phyloP scores from a whole-genome alignment of 1,140 invertebrate species.

The Drosophila oshimai region DNA sequence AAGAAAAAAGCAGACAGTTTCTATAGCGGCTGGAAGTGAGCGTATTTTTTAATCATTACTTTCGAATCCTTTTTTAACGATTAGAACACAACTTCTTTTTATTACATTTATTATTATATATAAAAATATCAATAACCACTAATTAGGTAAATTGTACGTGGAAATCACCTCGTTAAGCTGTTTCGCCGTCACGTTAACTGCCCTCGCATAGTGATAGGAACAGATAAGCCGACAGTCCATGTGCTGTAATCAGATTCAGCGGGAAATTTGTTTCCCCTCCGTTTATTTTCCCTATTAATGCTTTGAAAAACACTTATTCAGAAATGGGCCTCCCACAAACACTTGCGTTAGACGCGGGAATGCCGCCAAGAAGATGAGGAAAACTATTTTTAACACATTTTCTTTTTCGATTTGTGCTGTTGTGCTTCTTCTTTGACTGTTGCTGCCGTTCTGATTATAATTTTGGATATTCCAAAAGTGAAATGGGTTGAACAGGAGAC shows the following conservation, averaged over 20 bases:
- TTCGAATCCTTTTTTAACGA: no score
- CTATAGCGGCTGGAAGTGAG: no score
- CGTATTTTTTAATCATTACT: no score
- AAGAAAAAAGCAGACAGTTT: no score
- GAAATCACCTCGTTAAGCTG: neutral
- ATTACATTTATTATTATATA: no score
- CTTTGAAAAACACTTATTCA: neutral
- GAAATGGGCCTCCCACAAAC: neutral
- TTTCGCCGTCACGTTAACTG: no score
- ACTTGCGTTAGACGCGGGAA: neutral
- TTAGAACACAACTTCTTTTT: no score
- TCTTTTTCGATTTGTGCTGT: constrained; percentile 21
- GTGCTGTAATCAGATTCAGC: constrained; percentile 11
- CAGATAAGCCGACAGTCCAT: constrained; percentile 7
- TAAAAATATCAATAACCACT: neutral
- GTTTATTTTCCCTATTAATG: neutral
- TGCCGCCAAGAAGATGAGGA: constrained; percentile 25
- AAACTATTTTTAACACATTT: constrained; percentile 75
- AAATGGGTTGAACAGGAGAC: neutral
- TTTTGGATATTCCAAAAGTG: constrained; percentile 57
- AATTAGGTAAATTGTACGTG: constrained; percentile 1
- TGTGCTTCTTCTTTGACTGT: constrained; percentile 3
- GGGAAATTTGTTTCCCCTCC: neutral
- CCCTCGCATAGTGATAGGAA: neutral
- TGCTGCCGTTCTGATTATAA: constrained; percentile 38